Evolutionary conservation across 2,888 invertebrate species (phyloP).

Genomic region (Chrysomela aeneicollis): DNA sequence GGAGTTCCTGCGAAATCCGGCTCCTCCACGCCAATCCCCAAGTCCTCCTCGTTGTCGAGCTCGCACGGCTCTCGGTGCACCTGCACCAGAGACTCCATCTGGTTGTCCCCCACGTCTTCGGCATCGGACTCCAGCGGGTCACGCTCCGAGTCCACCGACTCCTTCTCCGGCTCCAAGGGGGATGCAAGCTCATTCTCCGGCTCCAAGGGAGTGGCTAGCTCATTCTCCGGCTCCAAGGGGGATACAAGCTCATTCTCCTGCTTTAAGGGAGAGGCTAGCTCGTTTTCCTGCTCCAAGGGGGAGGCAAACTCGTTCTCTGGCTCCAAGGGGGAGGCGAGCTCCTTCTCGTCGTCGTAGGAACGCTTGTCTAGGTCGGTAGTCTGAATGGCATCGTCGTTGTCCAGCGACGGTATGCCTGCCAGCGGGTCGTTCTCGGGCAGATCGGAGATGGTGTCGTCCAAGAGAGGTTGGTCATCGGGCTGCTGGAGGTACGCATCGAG

Average conservation of each 20-base stretch:
- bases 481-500: constrained; percentile 54
- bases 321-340: constrained; percentile 42
- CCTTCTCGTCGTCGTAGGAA: constrained; percentile 49
- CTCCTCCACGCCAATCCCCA: constrained; percentile 31
- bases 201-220: constrained; percentile 28
- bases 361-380: constrained; percentile 53
- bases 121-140: neutral
- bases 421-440: constrained; percentile 51
- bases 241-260: neutral
- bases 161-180: constrained; percentile 44
- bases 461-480: constrained; percentile 36
- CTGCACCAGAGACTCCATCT: neutral
- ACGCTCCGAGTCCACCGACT: constrained; percentile 20
- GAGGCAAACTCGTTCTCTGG: neutral
- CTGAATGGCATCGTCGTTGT: constrained; percentile 48
- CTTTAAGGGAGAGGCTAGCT: constrained; percentile 28
- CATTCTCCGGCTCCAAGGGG: constrained; percentile 44
- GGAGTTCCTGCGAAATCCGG: constrained; percentile 34
- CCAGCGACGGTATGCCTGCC: constrained; percentile 14
- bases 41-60: neutral
- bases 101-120: neutral
- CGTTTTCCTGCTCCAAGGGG: constrained; percentile 44
- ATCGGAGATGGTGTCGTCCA: constrained; percentile 51
- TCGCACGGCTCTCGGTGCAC: neutral
- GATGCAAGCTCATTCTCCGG: neutral